A percentile compares a stretch with the other conserved stretches of the same genome.
Conservation (phyloP, 2,797 vertebrate genomes). For the Sebastes goodei region DNA sequence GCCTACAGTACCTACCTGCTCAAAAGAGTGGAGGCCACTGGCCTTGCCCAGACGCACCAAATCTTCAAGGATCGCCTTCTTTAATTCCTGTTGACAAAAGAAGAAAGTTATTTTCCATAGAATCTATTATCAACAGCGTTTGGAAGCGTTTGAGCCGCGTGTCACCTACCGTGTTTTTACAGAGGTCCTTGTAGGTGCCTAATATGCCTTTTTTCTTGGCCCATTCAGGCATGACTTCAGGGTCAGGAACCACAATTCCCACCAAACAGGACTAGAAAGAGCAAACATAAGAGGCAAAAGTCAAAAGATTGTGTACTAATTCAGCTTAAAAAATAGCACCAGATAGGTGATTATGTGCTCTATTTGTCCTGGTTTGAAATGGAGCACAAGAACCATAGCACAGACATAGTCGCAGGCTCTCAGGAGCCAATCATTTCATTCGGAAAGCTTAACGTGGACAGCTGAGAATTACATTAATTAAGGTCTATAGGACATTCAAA, state of each 20-base stretch:
- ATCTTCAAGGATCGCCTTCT: slow-evolving; percentile 94
- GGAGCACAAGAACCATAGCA: not conserved
- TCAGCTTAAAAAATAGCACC: not conserved
- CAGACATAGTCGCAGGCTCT: not conserved
- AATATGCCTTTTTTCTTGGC: slow-evolving; percentile 92
- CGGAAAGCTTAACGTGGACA: not conserved
- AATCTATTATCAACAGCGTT: not conserved
- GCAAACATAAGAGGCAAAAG: not conserved
- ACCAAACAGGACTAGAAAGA: slow-evolving; percentile 91
- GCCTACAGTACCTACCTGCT: slow-evolving; percentile 86
- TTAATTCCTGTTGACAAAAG: slow-evolving; percentile 83
- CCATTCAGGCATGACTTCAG: slow-evolving; percentile 93
- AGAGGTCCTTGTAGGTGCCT: slow-evolving; percentile 88
- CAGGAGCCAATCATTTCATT: not conserved
- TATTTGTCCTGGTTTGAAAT: not conserved
- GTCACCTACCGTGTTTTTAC: slow-evolving; percentile 87
- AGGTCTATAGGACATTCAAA: not conserved
- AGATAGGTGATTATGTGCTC: not conserved
- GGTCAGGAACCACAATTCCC: slow-evolving; percentile 94
- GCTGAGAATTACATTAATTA: not conserved
- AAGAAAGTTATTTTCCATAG: not conserved
- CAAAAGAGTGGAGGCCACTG: slow-evolving; percentile 95
- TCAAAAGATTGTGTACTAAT: not conserved
- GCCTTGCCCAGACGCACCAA: slow-evolving; percentile 92
- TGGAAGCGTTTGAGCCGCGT: accelerated